Base-by-base conservation (phyloP, 2,888 invertebrate genomes). In the Trissonchulus sp. region DNA sequence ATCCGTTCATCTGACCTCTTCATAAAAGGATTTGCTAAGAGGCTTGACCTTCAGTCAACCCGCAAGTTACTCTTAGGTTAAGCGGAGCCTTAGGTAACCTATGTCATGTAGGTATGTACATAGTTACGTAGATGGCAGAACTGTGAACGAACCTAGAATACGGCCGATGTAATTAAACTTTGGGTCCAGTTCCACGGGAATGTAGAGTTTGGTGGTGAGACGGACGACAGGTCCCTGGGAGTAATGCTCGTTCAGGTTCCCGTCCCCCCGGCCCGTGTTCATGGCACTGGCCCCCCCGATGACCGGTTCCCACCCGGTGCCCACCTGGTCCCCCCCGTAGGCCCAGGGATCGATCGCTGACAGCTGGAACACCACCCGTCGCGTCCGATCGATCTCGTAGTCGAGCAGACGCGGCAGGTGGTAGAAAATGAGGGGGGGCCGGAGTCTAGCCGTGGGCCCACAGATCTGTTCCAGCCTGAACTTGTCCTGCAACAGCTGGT, bases 81-180 rank as follows among this genome's bases (percentile, higher is more conserved):
- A n/a, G n/a, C n/a, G n/a, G n/a, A n/a, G n/a, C n/a, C n/a, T n/a
- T n/a, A n/a, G n/a, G n/a, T n/a, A n/a, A n/a, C n/a, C n/a, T n/a
- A n/a, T n/a, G n/a, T n/a, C n/a, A n/a, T n/a, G n/a, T n/a, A n/a
- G n/a, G n/a, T n/a, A n/a, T n/a, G n/a, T n/a, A n/a, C n/a, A n/a
- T n/a, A n/a, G n/a, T n/a, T n/a, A n/a, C n/a, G n/a, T n/a, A n/a
- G n/a, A n/a, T n/a, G n/a, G n/a, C n/a, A n/a, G n/a, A n/a, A n/a
- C n/a, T n/a, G n/a, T n/a, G n/a, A n/a, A n/a, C n/a, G n/a, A n/a
- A n/a, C n/a, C n/a, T 23, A 82, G 78, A 72, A 82, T 81, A 18
- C 81, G 81, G n/a, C 81, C 81, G 68, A 81, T 79, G 76, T 79
- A 78, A 65, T 78, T 75, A 38, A 48, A 69, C 18, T 34, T 68